Evolutionary conservation across 1,140 invertebrate genomes (phyloP).

Genomic region (Cepaea nemoralis): DNA sequence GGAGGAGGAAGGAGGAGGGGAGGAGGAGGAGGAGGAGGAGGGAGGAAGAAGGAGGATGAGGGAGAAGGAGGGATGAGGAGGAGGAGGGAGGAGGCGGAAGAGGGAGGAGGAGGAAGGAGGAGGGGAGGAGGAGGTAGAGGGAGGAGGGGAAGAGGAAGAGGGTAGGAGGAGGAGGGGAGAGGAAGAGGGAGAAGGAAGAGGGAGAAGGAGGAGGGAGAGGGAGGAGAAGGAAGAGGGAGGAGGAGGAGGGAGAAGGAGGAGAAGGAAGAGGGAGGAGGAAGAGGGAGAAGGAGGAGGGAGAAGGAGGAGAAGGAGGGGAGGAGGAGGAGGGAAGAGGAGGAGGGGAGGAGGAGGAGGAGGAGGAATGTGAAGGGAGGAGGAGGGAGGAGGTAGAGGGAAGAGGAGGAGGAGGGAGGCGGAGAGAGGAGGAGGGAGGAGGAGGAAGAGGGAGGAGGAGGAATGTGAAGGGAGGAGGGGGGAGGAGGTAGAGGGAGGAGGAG

Average conservation of each 20-base stretch:
- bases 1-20: not conserved
- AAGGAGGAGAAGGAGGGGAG: slow-evolving; percentile 6
- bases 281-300: not conserved
- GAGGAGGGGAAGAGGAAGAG: no score
- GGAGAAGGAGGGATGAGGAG: no score
- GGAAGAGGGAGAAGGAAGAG: not conserved
- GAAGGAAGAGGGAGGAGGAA: not conserved
- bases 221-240: slow-evolving; percentile 21
- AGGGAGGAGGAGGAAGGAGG: not conserved
- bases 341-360: not conserved
- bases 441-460: slow-evolving; percentile 1
- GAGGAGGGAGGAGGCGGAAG: no score
- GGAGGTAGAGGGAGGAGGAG: not conserved
- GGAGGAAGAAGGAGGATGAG: not conserved
- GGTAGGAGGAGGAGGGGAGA: no score
- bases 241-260: slow-evolving; percentile 4
- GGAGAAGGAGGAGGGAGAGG: not conserved
- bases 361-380: no score
- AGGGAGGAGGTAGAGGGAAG: no score
- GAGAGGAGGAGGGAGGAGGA: not conserved
- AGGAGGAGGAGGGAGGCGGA: no score
- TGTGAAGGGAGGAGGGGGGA: not conserved
- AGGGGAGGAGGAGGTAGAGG: not conserved
- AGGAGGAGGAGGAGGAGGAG: slow-evolving; percentile 10
- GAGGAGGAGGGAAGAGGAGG: not conserved